Conservation (phyloP, 1,140 invertebrate genomes). For the Lithobius niger region DNA sequence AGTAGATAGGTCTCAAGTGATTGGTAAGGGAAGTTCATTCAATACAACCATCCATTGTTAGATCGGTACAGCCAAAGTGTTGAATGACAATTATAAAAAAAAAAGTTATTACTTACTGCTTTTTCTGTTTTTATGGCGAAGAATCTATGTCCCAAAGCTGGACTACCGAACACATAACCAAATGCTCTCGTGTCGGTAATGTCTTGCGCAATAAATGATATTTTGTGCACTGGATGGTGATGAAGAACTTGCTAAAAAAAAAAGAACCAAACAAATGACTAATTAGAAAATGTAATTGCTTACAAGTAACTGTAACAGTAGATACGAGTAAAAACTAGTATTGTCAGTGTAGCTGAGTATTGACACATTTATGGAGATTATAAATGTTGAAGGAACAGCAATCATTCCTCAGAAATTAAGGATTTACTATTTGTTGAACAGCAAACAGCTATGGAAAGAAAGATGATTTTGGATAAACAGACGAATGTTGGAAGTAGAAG, state of each 20-base stretch:
- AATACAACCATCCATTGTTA: background rate
- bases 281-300: conserved; percentile 13
- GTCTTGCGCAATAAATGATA: conserved; percentile 97
- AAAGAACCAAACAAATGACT: background rate
- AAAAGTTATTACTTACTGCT: conserved; percentile 49
- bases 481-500: too few relatives aligned
- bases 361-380: too few relatives aligned
- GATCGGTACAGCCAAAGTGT: background rate
- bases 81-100: background rate
- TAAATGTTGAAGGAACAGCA: too few relatives aligned
- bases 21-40: background rate
- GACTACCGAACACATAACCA: conserved; percentile 94
- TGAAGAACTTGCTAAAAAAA: conserved; percentile 73
- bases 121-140: conserved; percentile 99
- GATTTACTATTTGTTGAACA: too few relatives aligned
- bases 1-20: background rate
- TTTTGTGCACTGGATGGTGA: conserved; percentile 94
- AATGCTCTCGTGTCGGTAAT: conserved; percentile 92
- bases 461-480: too few relatives aligned
- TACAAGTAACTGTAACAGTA: too few relatives aligned
- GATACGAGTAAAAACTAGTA: too few relatives aligned
- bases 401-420: too few relatives aligned
- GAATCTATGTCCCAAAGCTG: conserved; percentile 90
- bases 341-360: too few relatives aligned
- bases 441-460: too few relatives aligned